phyloP scores from a whole-genome alignment of 2,888 invertebrate species.

The Enoplolaimus lenunculus region DNA sequence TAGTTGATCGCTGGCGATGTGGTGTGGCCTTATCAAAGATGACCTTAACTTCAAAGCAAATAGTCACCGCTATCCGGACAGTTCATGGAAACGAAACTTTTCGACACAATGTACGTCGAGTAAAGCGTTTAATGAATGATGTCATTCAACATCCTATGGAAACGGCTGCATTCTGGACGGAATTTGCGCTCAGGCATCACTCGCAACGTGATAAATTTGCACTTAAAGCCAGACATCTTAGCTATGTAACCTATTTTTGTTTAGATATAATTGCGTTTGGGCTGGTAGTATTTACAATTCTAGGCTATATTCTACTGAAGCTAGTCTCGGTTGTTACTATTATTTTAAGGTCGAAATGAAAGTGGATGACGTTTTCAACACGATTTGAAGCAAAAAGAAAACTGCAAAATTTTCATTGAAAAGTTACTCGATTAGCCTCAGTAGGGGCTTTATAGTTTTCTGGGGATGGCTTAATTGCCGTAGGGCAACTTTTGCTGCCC shows the following conservation, averaged over 20 bases:
- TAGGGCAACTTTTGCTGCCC: too few species aligned
- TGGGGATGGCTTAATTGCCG: too few species aligned
- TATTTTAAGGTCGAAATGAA: too few species aligned
- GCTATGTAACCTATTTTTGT: background rate
- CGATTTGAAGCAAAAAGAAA: too few species aligned
- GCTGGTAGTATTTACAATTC: background rate
- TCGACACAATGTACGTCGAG: background rate
- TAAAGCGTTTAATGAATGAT: background rate
- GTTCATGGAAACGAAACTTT: background rate
- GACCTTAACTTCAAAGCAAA: conserved; percentile 14
- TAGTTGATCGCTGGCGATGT: background rate
- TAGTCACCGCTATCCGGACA: background rate
- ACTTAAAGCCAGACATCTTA: background rate
- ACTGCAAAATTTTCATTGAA: too few species aligned
- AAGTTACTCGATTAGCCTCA: too few species aligned
- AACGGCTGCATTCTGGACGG: background rate
- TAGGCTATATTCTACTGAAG: too few species aligned
- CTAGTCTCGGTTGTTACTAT: too few species aligned
- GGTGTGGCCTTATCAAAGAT: conserved; percentile 16
- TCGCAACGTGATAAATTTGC: background rate
- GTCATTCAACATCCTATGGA: background rate
- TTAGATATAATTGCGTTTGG: background rate
- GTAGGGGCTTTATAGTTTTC: too few species aligned
- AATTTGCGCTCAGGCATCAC: conserved; percentile 4
- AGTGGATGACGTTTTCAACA: too few species aligned